Percentiles rank a stretch among this genome's conserved stretches.
phyloP scores from a whole-genome alignment of 2,888 invertebrate species.

The Brachylomia viminalis region DNA sequence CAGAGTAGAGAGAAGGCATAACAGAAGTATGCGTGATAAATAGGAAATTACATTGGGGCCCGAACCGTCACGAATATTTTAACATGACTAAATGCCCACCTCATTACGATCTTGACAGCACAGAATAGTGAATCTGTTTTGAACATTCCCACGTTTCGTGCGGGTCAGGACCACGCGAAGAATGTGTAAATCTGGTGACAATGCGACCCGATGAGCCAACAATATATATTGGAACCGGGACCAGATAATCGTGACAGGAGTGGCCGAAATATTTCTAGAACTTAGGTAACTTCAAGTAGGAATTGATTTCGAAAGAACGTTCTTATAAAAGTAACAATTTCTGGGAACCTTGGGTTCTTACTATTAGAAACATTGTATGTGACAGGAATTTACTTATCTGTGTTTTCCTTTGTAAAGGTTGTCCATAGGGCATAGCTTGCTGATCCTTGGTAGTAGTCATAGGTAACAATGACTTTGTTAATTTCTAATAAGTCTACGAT shows the following conservation, averaged over 20 bases:
- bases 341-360: neutral
- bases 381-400: neutral
- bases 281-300: neutral
- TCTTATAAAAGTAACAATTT: neutral
- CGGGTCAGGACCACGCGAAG: neutral
- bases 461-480: neutral
- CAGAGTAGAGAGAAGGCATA: neutral
- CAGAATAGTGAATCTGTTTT: neutral
- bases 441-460: neutral
- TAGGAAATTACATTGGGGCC: neutral
- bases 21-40: neutral
- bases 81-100: neutral
- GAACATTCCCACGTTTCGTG: neutral
- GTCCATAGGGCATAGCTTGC: too few species aligned
- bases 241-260: slow-evolving; percentile 45
- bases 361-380: neutral
- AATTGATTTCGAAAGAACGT: slow-evolving; percentile 19
- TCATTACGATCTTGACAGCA: neutral
- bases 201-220: slow-evolving; percentile 39
- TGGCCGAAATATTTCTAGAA: slow-evolving; percentile 7
- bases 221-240: slow-evolving; percentile 12
- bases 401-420: neutral
- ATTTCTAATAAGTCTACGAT: neutral
- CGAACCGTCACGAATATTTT: too few species aligned
- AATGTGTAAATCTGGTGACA: slow-evolving; percentile 52